These are phyloP conservation scores for Parapsyche elsis DNA, from an alignment of 1,140 invertebrate species.

Conservation along the genomic window DNA sequence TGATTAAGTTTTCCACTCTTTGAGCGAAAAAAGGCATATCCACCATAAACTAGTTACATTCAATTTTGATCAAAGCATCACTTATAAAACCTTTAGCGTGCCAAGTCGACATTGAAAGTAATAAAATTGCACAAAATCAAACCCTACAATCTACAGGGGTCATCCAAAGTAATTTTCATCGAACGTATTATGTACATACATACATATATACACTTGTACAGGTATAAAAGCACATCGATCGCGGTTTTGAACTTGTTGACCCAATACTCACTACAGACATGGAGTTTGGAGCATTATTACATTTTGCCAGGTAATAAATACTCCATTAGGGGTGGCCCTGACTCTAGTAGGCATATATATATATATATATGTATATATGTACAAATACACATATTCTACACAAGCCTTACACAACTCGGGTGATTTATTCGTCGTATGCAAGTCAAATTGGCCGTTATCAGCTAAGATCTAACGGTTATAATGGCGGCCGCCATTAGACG, in stretches of 20 bases:
- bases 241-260: neutral
- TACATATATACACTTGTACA: neutral
- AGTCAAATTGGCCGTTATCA: slow-evolving; percentile 26
- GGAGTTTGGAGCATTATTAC: neutral
- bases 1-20: too few species aligned
- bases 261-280: neutral
- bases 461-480: neutral
- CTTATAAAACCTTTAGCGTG: neutral
- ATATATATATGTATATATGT: neutral
- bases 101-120: neutral
- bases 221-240: neutral
- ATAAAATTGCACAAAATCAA: neutral
- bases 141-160: too few species aligned
- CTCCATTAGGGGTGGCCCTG: slow-evolving; percentile 5
- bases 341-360: neutral
- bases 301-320: neutral
- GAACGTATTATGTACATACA: neutral
- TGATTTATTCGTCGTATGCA: slow-evolving; percentile 27
- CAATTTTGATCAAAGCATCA: neutral
- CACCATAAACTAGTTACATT: neutral
- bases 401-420: neutral
- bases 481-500: slow-evolving; percentile 16
- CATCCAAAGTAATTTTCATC: neutral
- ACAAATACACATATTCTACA: neutral
- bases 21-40: neutral